phyloP scores from a whole-genome alignment of 2,797 vertebrate species.

The Loriculus beryllinus region DNA sequence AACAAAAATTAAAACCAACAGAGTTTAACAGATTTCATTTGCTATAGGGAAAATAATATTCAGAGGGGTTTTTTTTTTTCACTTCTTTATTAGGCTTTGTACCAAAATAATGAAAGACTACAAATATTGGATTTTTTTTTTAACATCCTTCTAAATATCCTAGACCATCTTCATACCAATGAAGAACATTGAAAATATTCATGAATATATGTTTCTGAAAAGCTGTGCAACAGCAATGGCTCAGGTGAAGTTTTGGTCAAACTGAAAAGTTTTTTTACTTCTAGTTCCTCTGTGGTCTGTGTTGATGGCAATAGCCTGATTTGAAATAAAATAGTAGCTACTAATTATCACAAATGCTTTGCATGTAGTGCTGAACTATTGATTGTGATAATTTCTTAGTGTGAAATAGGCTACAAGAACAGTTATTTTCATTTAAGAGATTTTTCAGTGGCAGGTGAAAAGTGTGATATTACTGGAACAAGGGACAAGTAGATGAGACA shows the following conservation, averaged over 20 bases:
- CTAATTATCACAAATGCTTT: background rate
- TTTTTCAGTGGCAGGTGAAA: background rate
- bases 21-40: background rate
- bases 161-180: background rate
- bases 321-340: background rate
- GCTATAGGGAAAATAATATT: background rate
- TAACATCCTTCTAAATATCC: background rate
- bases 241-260: background rate
- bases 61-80: no score
- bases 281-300: background rate
- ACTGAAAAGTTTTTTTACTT: background rate
- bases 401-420: background rate
- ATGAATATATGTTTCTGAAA: background rate
- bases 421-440: background rate
- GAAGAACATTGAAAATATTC: background rate
- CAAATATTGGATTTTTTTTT: background rate
- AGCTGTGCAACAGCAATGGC: background rate
- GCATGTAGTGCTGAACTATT: background rate
- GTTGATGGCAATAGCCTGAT: background rate
- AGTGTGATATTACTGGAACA: background rate
- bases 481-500: background rate
- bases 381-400: background rate
- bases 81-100: background rate
- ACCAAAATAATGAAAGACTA: background rate
- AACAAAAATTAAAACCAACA: background rate